A percentile compares a stretch with the other conserved stretches of the same genome.
phyloP scores from a whole-genome alignment of 35 echinoderm and acorn worm species.

The Heliocidaris tuberculata region DNA sequence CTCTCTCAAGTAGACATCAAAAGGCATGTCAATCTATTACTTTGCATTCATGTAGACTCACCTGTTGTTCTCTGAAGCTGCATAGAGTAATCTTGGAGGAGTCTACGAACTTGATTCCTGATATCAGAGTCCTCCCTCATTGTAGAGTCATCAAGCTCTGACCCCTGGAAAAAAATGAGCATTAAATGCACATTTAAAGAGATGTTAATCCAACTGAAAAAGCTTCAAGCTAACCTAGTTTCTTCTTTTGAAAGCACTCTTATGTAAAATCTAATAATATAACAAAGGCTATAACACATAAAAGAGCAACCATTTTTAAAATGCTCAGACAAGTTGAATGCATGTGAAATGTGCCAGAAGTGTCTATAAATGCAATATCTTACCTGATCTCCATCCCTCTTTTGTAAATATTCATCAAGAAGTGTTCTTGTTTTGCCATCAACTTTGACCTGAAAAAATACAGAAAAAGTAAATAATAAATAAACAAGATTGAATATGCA shows the following conservation, averaged over 20 bases:
- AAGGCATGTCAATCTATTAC: background rate
- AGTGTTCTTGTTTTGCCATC: conserved; percentile 85
- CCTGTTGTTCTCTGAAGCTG: conserved; percentile 66
- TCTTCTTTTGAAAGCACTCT: too few species aligned
- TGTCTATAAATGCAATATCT: background rate
- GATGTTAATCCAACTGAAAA: too few species aligned
- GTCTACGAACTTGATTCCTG: conserved; percentile 66
- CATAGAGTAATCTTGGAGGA: conserved; percentile 71
- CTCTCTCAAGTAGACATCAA: background rate
- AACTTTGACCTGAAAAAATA: conserved; percentile 90
- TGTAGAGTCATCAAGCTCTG: conserved; percentile 76
- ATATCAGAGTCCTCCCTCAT: conserved; percentile 70
- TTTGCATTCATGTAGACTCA: background rate
- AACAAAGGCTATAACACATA: too few species aligned
- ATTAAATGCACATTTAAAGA: background rate
- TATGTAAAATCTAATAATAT: too few species aligned
- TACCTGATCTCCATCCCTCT: conserved; percentile 62
- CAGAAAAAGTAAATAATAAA: conserved; percentile 44
- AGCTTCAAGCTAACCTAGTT: too few species aligned
- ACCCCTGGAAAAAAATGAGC: conserved; percentile 45
- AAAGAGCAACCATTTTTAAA: too few species aligned
- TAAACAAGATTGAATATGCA: background rate
- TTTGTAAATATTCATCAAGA: conserved; percentile 83
- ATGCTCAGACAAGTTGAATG: too few species aligned
- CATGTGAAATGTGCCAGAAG: too few species aligned